Evolutionary conservation across 2,797 vertebrate species (phyloP).

Genomic region (Oreortyx pictus): DNA sequence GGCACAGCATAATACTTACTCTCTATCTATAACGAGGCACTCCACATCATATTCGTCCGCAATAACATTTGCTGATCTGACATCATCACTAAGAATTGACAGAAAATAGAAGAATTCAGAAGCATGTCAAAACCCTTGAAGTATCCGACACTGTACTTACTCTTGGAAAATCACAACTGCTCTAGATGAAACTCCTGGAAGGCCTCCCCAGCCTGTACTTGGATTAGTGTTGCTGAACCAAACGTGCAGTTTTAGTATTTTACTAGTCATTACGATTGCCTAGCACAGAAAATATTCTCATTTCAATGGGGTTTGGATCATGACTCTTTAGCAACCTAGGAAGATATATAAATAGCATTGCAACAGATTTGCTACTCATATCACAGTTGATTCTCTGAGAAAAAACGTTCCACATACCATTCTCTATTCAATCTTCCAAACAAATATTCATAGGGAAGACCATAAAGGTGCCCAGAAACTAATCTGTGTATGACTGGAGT

Average conservation of each 20-base stretch:
- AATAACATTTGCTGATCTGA: constrained; percentile 93
- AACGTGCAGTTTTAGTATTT: background rate
- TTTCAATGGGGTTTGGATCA: background rate
- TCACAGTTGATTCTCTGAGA: background rate
- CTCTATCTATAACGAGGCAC: constrained; percentile 92
- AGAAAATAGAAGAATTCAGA: constrained; percentile 29
- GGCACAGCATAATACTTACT: constrained; percentile 82
- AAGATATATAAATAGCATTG: background rate
- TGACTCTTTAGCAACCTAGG: background rate
- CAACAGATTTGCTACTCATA: background rate
- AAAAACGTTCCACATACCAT: background rate
- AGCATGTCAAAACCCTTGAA: background rate
- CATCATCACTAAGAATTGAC: constrained; percentile 86
- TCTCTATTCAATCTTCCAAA: background rate
- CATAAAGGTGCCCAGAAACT: background rate
- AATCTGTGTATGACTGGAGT: background rate
- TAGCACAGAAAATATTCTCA: background rate
- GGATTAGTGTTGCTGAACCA: background rate
- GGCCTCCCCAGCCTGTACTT: background rate
- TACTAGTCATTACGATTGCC: background rate
- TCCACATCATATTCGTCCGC: constrained; percentile 91
- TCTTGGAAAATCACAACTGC: background rate
- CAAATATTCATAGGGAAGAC: background rate
- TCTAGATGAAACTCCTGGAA: background rate
- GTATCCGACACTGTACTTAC: background rate